Base-by-base conservation (phyloP, 2,113 vertebrate species). In the Orcinus orca region DNA sequence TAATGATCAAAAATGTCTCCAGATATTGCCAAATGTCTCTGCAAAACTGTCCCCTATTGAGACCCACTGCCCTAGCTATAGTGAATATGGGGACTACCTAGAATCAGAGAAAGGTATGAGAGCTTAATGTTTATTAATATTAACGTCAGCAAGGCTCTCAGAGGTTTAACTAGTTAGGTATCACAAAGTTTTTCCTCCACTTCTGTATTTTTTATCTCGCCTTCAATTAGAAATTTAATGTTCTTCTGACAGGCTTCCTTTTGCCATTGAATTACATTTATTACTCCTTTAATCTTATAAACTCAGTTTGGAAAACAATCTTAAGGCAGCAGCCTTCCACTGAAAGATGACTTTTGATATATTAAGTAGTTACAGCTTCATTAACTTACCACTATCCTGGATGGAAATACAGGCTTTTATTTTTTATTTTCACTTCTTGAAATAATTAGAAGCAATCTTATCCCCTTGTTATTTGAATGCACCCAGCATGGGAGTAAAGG, bases 391-490 rank as follows among this genome's bases (percentile, higher is more conserved):
- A 41, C 91, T 82, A 33, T 60, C 67, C 26, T 85, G 18, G 17
- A 5, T 47, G n/a, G n/a, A 96, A 85, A 68, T 41, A 17, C 0
- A 67, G 62, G 36, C 31, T 44, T 41, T 38, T 23, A 12, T 20
- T 38, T 84, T 93, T 80, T 6, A 14, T 58, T 62, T 87, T n/a
- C 20, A 62, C 47, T 89, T 92, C 47, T 41, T 38, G 26, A 70
- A 55, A 55, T 65, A 26, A 36, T 55, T 76, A 23, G 76, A 90
- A 80, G 31, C 62, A 50, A 1, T 74, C 63, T 90, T 50, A 55
- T 7, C 36, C 31, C 2, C 8, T 17, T 33, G 21, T 36, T 33
- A 18, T 1, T 12, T 0, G 3, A 7, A 14, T 15, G 4, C 18
- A 21, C 8, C 33, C n/a, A 44, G 1, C 11, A 26, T 2, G 3